Percentiles rank a stretch among this genome's conserved stretches.
These are phyloP conservation scores for Hestina assimilis DNA, from an alignment of 1,140 invertebrate species.

Conservation along the genomic window DNA sequence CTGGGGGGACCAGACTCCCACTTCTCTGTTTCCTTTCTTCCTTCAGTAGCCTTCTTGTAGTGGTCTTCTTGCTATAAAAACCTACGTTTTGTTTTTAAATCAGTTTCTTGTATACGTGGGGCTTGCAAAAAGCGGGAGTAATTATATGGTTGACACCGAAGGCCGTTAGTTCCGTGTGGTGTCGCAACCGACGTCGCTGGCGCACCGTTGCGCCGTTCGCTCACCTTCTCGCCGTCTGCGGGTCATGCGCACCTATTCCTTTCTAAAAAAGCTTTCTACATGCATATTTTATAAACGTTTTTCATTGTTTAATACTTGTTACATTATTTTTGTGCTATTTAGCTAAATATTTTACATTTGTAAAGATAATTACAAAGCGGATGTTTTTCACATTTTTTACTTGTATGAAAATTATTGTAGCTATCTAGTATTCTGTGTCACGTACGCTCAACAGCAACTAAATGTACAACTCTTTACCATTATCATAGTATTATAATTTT, in stretches of 20 bases:
- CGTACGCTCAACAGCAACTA: conserved; percentile 61
- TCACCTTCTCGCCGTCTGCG: conserved; percentile 62
- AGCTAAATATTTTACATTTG: neutral
- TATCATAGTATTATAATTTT: conserved; percentile 45
- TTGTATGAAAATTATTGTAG: conserved; percentile 45
- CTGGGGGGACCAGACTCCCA: too few species aligned
- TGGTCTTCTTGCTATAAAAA: too few species aligned
- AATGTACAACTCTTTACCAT: too few species aligned
- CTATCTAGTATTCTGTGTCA: conserved; percentile 46
- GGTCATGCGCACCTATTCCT: conserved; percentile 70
- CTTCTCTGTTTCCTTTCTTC: too few species aligned
- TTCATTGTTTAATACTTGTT: conserved; percentile 15
- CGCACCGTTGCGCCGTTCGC: conserved; percentile 48
- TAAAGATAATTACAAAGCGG: conserved; percentile 9
- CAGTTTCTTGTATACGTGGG: conserved; percentile 11
- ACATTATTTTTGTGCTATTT: neutral
- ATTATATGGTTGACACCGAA: conserved; percentile 70
- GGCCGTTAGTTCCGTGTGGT: conserved; percentile 64
- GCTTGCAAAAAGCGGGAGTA: conserved; percentile 41
- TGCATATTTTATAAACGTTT: conserved; percentile 33
- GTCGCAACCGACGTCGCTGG: conserved; percentile 44
- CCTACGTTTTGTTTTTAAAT: neutral
- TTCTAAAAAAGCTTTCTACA: conserved; percentile 76
- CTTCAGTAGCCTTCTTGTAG: too few species aligned
- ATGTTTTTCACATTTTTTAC: conserved; percentile 30